phyloP scores from a whole-genome alignment of 2,888 invertebrate species.

The Patella pellucida region DNA sequence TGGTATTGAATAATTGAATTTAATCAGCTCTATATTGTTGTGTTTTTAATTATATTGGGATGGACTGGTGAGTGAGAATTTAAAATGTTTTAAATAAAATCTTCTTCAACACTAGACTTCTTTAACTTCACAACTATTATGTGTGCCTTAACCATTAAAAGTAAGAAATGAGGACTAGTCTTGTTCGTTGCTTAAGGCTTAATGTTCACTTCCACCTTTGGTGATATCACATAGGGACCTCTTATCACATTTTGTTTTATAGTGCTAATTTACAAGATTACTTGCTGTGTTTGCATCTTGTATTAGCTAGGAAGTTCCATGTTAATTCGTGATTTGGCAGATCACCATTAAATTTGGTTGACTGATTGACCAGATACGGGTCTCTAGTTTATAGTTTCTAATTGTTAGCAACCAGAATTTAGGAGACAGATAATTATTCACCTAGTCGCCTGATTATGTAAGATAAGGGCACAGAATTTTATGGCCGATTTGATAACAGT shows the following conservation, averaged over 20 bases:
- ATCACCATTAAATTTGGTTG: slow-evolving; percentile 7
- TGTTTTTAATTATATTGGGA: no score
- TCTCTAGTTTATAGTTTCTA: slow-evolving; percentile 1
- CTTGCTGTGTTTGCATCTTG: neutral
- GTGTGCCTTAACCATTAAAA: no score
- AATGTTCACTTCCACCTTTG: no score
- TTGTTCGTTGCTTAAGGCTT: no score
- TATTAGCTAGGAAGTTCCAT: neutral
- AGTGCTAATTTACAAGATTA: slow-evolving; percentile 2
- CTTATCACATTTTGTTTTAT: slow-evolving; percentile 3
- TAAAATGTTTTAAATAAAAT: no score
- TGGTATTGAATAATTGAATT: no score
- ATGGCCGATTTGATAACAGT: slow-evolving; percentile 10
- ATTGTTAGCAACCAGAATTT: neutral
- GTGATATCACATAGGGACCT: neutral
- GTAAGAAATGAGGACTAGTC: no score
- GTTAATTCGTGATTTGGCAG: neutral
- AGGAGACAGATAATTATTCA: slow-evolving; percentile 12
- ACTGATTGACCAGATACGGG: neutral
- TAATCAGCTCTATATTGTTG: no score
- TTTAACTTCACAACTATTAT: no score
- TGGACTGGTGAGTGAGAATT: no score
- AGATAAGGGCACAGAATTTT: slow-evolving; percentile 7
- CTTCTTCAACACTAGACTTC: no score
- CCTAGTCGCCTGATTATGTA: slow-evolving; percentile 1